Percentiles rank a stretch among this genome's conserved stretches.
Evolutionary conservation across 2,113 vertebrate genomes (phyloP).

Genomic region (Fukomys damarensis): DNA sequence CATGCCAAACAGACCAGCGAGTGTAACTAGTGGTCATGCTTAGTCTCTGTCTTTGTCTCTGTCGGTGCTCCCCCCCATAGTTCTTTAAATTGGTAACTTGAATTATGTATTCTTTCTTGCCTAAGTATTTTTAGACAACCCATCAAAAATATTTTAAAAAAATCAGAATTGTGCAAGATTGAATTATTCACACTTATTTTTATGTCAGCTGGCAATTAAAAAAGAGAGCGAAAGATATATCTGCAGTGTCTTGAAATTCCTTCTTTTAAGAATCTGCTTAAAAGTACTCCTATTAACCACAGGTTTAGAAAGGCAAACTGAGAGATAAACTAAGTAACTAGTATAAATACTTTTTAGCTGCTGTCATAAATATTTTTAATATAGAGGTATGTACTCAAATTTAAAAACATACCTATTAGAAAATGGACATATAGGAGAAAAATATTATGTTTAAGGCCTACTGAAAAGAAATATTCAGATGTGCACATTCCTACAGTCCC

Average conservation of each 20-base stretch:
- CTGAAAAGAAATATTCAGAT: neutral
- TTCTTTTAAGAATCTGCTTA: neutral
- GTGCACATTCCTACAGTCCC: neutral
- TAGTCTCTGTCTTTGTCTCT: neutral
- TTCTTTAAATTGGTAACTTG: neutral
- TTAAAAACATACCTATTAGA: neutral
- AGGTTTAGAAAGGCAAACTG: neutral
- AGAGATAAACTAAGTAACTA: neutral
- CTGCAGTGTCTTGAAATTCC: neutral
- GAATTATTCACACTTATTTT: neutral
- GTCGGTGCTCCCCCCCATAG: neutral
- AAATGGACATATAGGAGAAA: neutral
- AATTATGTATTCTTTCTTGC: neutral
- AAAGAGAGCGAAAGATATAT: neutral
- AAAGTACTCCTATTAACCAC: neutral
- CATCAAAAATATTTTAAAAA: neutral
- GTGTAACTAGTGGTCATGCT: constrained; percentile 42
- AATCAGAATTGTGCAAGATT: neutral
- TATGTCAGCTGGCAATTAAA: neutral
- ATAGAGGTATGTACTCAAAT: neutral
- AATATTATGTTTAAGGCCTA: no score
- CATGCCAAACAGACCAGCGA: constrained; percentile 48
- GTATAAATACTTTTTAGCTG: neutral
- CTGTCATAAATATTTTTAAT: neutral
- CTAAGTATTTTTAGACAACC: constrained; percentile 4